Evolutionary conservation across 2,888 invertebrate genomes (phyloP).

Genomic region (Microctonus brassicae): DNA sequence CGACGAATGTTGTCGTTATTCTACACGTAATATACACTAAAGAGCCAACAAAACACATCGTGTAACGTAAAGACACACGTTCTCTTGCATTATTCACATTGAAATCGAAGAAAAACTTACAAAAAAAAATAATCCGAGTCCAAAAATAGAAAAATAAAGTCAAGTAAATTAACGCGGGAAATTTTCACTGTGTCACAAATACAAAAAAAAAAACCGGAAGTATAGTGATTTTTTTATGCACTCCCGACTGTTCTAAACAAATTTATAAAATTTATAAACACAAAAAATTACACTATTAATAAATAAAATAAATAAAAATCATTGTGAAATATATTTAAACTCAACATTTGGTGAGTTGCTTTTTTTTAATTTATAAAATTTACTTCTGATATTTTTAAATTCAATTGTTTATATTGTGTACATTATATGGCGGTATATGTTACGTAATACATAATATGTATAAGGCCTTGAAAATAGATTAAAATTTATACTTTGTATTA

Average conservation of each 20-base stretch:
- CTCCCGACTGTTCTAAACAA: background rate
- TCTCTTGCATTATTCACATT: background rate
- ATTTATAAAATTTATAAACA: background rate
- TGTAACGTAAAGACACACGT: background rate
- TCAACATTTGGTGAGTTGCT: too few relatives aligned
- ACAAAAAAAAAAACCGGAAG: background rate
- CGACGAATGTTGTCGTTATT: slow-evolving; percentile 5
- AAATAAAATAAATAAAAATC: too few relatives aligned
- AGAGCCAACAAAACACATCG: background rate
- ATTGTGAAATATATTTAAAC: too few relatives aligned
- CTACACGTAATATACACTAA: background rate
- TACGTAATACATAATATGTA: too few relatives aligned
- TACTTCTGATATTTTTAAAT: too few relatives aligned
- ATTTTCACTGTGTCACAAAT: background rate
- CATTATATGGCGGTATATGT: too few relatives aligned
- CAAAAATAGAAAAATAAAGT: background rate
- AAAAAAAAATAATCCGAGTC: background rate
- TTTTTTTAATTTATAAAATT: too few relatives aligned
- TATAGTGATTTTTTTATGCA: background rate
- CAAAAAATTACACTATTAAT: background rate
- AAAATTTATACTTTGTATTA: too few relatives aligned
- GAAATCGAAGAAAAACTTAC: background rate
- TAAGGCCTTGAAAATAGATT: too few relatives aligned
- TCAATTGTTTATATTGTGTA: too few relatives aligned
- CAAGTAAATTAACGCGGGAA: background rate